Evolutionary conservation across 1,140 invertebrate genomes (phyloP).

Genomic region (Bombus breviceps): DNA sequence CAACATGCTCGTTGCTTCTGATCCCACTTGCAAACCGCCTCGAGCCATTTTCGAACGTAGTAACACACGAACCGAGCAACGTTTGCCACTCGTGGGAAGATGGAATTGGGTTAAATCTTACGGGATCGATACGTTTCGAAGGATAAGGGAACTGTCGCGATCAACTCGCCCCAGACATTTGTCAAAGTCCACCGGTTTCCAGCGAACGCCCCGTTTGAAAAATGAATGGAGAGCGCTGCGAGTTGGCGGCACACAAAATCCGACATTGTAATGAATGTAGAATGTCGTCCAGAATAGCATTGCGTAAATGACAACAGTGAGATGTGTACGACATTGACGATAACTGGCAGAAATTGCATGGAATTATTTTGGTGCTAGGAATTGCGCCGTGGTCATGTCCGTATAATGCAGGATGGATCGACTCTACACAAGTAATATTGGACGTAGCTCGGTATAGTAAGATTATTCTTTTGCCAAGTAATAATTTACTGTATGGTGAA

Average conservation of each 20-base stretch:
- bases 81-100: constrained; percentile 56
- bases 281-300: constrained; percentile 1
- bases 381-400: neutral
- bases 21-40: constrained; percentile 45
- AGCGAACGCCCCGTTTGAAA: neutral
- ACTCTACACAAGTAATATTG: neutral
- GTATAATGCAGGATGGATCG: neutral
- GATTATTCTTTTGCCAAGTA: neutral
- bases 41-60: constrained; percentile 42
- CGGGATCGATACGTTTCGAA: constrained; percentile 34
- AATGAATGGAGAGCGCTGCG: neutral
- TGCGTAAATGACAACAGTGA: neutral
- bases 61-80: constrained; percentile 37
- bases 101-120: constrained; percentile 63
- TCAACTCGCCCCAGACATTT: constrained; percentile 32
- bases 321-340: neutral
- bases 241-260: neutral
- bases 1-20: constrained; percentile 60
- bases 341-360: neutral
- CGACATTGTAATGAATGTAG: constrained; percentile 6
- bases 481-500: neutral
- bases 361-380: neutral
- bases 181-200: constrained; percentile 55
- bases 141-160: constrained; percentile 19
- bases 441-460: neutral